Conservation (phyloP, 2,113 vertebrate species). For the Charina bottae region DNA sequence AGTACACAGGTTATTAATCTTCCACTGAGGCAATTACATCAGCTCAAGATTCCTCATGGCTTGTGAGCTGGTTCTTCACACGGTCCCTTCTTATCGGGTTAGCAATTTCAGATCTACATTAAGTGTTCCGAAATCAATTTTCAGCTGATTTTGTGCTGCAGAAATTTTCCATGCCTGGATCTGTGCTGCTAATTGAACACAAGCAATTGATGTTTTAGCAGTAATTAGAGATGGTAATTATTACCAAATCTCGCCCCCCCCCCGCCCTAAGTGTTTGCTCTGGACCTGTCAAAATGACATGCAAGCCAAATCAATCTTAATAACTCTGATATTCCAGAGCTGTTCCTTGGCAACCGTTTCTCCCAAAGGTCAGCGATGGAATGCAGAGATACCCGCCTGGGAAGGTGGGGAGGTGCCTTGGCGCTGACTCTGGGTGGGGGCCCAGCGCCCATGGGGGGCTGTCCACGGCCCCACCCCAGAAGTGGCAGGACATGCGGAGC, state of each 20-base stretch:
- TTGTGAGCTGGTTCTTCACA: conserved; percentile 55
- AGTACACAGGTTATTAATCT: conserved; percentile 64
- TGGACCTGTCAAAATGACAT: conserved; percentile 77
- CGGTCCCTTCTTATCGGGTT: conserved; percentile 73
- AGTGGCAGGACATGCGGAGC: neutral
- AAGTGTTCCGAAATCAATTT: conserved; percentile 80
- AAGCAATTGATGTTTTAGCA: conserved; percentile 85
- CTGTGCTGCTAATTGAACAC: conserved; percentile 82
- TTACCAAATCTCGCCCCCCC: conserved; percentile 78
- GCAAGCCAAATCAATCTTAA: conserved; percentile 76
- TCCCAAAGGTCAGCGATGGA: conserved; percentile 31
- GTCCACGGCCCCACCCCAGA: neutral
- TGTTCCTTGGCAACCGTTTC: conserved; percentile 51
- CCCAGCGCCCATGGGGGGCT: neutral
- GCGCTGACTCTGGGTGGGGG: neutral
- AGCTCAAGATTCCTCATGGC: conserved; percentile 48
- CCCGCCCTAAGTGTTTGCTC: conserved; percentile 74
- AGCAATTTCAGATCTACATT: conserved; percentile 71
- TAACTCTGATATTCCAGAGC: conserved; percentile 67
- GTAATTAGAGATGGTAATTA: conserved; percentile 85
- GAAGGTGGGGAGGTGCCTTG: neutral
- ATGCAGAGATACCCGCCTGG: neutral
- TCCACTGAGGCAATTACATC: conserved; percentile 47
- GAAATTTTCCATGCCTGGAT: conserved; percentile 76
- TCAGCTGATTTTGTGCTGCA: conserved; percentile 79